phyloP scores from a whole-genome alignment of 2,888 invertebrate species.

The Agriopis leucophaearia region DNA sequence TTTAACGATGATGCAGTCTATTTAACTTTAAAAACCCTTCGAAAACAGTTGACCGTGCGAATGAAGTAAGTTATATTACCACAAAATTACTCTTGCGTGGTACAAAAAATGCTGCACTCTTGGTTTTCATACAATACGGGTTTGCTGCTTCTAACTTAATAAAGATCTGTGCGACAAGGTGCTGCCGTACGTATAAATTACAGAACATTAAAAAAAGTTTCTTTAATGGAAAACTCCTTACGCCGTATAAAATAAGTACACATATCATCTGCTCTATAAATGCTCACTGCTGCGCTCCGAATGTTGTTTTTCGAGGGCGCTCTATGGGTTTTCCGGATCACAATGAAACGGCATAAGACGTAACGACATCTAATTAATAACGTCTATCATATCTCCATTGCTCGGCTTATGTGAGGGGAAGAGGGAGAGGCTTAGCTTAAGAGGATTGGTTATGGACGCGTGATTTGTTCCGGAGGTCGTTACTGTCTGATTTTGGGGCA shows the following conservation, averaged over 20 bases:
- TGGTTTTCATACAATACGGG: no score
- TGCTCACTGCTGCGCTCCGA: neutral
- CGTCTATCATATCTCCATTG: constrained; percentile 85
- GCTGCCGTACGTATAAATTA: no score
- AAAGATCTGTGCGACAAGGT: no score
- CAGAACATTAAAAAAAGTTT: no score
- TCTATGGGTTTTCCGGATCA: constrained; percentile 70
- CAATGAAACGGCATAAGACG: constrained; percentile 83
- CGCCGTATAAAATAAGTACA: neutral
- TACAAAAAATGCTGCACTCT: no score
- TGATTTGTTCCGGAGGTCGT: constrained; percentile 78
- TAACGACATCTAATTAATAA: constrained; percentile 86
- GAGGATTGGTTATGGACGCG: constrained; percentile 80
- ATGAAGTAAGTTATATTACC: no score
- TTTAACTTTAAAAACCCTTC: no score
- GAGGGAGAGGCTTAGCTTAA: constrained; percentile 71
- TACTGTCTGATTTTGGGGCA: constrained; percentile 71
- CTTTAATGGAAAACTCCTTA: neutral
- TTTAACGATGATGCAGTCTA: no score
- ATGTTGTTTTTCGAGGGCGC: constrained; percentile 53
- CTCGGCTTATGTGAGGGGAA: constrained; percentile 69
- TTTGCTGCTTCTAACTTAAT: no score
- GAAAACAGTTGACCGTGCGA: no score
- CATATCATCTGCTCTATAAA: constrained; percentile 5
- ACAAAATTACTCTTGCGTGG: no score